Evolutionary conservation across 2,797 vertebrate species (phyloP).

Genomic region (Gallinago stenura): DNA sequence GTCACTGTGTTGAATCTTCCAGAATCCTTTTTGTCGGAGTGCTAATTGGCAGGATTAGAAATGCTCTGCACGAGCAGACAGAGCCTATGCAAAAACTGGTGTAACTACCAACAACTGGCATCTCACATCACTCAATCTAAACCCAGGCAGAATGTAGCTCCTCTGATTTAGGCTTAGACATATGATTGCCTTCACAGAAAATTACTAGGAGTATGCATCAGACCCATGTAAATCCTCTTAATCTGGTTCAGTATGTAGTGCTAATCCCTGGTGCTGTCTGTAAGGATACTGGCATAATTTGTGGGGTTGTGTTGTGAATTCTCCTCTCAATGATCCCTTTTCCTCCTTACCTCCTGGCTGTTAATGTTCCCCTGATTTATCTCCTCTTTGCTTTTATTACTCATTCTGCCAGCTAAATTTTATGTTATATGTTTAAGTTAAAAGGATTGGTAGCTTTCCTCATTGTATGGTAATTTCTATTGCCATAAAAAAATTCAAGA

Average conservation of each 20-base stretch:
- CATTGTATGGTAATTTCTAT: background rate
- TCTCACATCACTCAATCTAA: background rate
- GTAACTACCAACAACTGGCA: background rate
- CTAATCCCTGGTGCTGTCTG: accelerated
- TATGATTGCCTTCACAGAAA: background rate
- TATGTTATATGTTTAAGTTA: constrained; percentile 4
- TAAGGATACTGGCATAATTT: background rate
- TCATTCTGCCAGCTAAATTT: constrained; percentile 21
- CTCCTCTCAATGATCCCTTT: background rate
- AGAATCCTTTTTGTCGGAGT: background rate
- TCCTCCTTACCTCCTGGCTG: background rate
- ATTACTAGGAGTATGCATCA: background rate
- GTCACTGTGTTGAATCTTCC: background rate
- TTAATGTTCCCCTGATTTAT: background rate
- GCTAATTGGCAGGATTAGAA: background rate
- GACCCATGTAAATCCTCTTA: background rate
- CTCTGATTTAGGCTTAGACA: background rate
- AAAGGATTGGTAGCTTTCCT: background rate
- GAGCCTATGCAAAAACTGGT: background rate
- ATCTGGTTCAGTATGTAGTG: background rate
- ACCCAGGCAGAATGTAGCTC: accelerated
- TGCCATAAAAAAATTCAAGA: background rate
- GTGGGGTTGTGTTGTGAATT: background rate
- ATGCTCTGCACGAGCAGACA: background rate
- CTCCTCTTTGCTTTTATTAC: background rate